Evolutionary conservation across 2,797 vertebrate genomes (phyloP).

Genomic region (Neosilurus hyrtlii): DNA sequence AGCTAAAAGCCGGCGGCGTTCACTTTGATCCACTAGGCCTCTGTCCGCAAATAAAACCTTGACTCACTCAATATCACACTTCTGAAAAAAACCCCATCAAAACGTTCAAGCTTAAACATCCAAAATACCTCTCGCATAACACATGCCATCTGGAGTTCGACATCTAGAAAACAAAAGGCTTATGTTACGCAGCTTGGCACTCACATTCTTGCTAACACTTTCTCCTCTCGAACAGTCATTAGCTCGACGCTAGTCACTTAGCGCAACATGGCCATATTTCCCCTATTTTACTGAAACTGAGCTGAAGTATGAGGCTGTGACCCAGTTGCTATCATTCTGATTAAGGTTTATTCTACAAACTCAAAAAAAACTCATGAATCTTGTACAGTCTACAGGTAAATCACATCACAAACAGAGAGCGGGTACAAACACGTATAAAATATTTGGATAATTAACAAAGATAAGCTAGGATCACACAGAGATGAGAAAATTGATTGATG

Average conservation of each 20-base stretch:
- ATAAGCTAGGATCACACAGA: not conserved
- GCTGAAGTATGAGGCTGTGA: not conserved
- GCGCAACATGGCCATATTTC: not conserved
- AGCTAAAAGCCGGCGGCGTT: constrained; percentile 56
- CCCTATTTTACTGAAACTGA: too few species aligned
- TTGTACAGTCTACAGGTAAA: not conserved
- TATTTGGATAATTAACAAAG: not conserved
- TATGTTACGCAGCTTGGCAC: constrained; percentile 49
- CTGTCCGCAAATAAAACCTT: constrained; percentile 55
- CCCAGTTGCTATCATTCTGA: too few species aligned
- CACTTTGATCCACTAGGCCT: constrained; percentile 63
- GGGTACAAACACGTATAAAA: not conserved
- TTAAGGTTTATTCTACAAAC: not conserved
- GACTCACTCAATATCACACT: not conserved
- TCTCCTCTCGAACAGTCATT: not conserved
- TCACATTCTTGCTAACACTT: constrained; percentile 1
- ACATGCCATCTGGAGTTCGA: constrained; percentile 53
- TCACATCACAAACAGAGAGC: not conserved
- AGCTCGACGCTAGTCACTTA: not conserved
- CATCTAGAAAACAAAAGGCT: constrained; percentile 55
- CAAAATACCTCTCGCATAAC: constrained; percentile 61
- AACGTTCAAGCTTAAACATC: constrained; percentile 53
- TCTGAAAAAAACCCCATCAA: constrained; percentile 35
- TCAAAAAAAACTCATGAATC: not conserved
- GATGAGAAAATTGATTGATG: not conserved